Percentiles rank a stretch among this genome's conserved stretches.
Evolutionary conservation across 2,113 vertebrate species (phyloP).

Genomic region (Tonatia bakeri): DNA sequence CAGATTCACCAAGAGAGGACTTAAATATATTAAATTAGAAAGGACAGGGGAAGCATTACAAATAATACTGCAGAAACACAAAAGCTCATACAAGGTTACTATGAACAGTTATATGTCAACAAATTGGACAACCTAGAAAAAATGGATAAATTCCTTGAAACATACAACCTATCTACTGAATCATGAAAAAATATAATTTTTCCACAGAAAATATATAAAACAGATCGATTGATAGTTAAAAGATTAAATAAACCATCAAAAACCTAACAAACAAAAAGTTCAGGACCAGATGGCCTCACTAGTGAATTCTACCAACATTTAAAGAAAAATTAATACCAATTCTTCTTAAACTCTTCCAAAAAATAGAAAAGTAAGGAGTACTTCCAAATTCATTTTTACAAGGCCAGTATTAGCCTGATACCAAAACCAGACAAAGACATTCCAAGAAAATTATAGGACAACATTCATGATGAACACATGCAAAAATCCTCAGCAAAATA

Average conservation of each 20-base stretch:
- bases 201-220: no score
- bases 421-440: neutral
- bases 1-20: neutral
- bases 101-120: neutral
- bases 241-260: neutral
- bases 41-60: neutral
- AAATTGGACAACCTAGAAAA: neutral
- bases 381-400: neutral
- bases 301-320: neutral
- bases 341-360: neutral
- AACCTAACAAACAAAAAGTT: neutral
- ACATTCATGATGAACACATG: neutral
- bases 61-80: neutral
- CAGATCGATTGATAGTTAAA: neutral
- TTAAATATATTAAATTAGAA: neutral
- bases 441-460: neutral
- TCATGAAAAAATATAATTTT: neutral
- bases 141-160: neutral
- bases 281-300: neutral
- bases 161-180: neutral
- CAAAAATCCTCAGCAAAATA: neutral
- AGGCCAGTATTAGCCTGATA: neutral
- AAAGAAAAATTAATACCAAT: neutral
- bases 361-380: neutral
- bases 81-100: neutral